phyloP scores from a whole-genome alignment of 2,888 invertebrate species.

The Willowsia nigromaculata region DNA sequence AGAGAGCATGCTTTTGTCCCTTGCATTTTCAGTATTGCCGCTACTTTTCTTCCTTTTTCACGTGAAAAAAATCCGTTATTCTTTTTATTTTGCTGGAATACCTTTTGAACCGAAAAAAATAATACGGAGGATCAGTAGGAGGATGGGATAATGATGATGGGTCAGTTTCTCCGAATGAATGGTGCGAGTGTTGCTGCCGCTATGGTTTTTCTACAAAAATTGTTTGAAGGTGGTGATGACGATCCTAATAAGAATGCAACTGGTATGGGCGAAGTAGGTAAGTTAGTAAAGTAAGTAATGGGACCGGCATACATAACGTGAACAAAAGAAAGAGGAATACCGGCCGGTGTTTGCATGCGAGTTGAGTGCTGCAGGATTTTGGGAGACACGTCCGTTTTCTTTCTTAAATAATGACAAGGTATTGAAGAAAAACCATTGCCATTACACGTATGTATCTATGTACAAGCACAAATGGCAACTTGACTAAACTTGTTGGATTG shows the following conservation, averaged over 20 bases:
- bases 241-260: background rate
- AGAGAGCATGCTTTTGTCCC: background rate
- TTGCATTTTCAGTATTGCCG: background rate
- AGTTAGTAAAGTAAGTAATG: background rate
- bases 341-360: too few relatives aligned
- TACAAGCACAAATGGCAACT: too few relatives aligned
- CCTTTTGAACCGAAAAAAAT: slow-evolving; percentile 1
- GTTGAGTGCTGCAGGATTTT: too few relatives aligned
- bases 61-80: slow-evolving; percentile 34
- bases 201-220: background rate
- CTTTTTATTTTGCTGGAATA: background rate
- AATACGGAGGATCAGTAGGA: background rate
- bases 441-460: too few relatives aligned
- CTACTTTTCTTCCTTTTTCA: background rate
- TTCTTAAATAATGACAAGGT: too few relatives aligned
- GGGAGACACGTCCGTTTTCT: too few relatives aligned
- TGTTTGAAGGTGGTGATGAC: background rate
- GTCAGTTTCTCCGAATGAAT: slow-evolving; percentile 58
- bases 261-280: background rate
- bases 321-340: too few relatives aligned
- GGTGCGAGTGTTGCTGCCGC: background rate
- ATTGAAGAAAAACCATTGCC: too few relatives aligned
- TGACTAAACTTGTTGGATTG: background rate
- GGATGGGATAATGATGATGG: slow-evolving; percentile 37
- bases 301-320: too few relatives aligned